phyloP scores from a whole-genome alignment of 1,140 invertebrate species.

The Drosophila virilis region DNA sequence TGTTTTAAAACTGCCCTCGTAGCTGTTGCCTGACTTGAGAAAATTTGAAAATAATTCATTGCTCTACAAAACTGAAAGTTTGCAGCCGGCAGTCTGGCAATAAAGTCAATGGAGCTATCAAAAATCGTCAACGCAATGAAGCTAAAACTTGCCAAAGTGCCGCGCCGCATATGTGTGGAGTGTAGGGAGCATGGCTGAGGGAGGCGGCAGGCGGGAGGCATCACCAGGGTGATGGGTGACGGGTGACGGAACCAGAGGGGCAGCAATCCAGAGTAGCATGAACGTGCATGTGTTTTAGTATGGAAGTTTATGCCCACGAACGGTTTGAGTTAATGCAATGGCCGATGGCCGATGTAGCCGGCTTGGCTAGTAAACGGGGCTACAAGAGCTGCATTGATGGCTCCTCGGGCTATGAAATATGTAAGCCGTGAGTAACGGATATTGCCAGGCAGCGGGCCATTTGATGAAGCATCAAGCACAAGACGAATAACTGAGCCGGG shows the following conservation, averaged over 20 bases:
- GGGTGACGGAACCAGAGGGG: conserved; percentile 3
- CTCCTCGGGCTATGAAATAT: conserved; percentile 33
- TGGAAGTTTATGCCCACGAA: conserved; percentile 56
- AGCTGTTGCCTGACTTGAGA: conserved; percentile 17
- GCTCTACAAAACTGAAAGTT: conserved; percentile 67
- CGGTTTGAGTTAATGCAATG: conserved; percentile 71
- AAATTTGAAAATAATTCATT: conserved; percentile 82
- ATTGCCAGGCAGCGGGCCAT: conserved; percentile 10
- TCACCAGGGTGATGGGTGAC: neutral
- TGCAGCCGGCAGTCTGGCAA: conserved; percentile 67
- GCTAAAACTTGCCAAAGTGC: conserved; percentile 69
- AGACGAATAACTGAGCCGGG: conserved; percentile 6
- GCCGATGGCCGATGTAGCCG: conserved; percentile 30
- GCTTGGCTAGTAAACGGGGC: conserved; percentile 50
- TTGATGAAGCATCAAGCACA: conserved; percentile 27
- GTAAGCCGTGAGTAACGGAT: conserved; percentile 31
- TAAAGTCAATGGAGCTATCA: conserved; percentile 78
- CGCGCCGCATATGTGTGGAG: conserved; percentile 40
- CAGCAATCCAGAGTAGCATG: neutral
- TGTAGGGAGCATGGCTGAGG: neutral
- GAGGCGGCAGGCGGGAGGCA: neutral
- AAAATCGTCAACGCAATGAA: conserved; percentile 74
- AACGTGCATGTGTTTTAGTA: conserved; percentile 53
- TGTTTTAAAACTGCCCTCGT: conserved; percentile 6
- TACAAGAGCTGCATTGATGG: conserved; percentile 41